phyloP scores from a whole-genome alignment of 2,888 invertebrate genomes.

The Acanthosepion esculentum region DNA sequence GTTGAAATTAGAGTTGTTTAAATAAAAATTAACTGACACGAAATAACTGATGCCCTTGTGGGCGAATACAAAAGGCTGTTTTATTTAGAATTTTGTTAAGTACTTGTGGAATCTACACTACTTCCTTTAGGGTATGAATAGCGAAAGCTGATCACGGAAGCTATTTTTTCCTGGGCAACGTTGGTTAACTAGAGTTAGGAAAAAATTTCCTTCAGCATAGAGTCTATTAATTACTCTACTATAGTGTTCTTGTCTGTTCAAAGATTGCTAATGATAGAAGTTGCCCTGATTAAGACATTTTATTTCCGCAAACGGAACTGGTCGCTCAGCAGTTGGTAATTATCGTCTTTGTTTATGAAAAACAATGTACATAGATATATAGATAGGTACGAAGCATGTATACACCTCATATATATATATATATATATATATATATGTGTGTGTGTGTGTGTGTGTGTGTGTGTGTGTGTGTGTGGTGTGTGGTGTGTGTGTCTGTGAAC shows the following conservation, averaged over 20 bases:
- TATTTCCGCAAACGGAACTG: constrained; percentile 4
- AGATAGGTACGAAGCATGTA: background rate
- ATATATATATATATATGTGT: background rate
- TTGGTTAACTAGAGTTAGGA: background rate
- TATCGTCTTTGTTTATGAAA: background rate
- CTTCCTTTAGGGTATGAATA: background rate
- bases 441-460: background rate
- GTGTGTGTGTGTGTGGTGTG: too few relatives aligned
- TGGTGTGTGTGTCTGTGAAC: too few relatives aligned
- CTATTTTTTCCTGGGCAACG: background rate
- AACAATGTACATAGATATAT: background rate
- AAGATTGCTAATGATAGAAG: background rate
- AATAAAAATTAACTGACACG: too few relatives aligned
- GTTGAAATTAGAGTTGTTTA: too few relatives aligned
- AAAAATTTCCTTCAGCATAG: background rate
- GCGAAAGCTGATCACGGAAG: background rate
- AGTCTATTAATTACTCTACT: background rate
- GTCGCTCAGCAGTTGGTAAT: background rate
- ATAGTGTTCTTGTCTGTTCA: background rate
- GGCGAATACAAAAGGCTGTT: background rate
- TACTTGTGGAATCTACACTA: background rate
- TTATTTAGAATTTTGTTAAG: background rate
- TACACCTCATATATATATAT: background rate
- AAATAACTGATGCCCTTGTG: too few relatives aligned
- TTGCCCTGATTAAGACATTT: background rate